Evolutionary conservation across 2,113 vertebrate species (phyloP), one percentile per base, ranked within the genome.

Genomic region (Zosterops lateralis): DNA sequence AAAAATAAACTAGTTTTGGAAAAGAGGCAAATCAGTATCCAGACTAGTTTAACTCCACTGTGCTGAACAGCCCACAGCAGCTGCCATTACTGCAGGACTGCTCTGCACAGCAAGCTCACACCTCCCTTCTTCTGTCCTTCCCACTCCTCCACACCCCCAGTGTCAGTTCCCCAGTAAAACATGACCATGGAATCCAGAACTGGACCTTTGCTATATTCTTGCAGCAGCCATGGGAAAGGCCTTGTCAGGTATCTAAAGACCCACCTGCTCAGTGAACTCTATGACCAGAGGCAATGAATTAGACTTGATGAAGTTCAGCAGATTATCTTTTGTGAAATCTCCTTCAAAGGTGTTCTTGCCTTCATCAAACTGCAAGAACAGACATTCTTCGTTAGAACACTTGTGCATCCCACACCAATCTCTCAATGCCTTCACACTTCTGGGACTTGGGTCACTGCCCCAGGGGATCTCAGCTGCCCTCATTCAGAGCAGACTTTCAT

Each of bases 241-340:
- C 56, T 47, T 31, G 31, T 17, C 56, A 32, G 3, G 8, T 4
- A 17, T 1, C n/a, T 28, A 7, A 57, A 47, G 8, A 36, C 82
- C 62, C 96, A 99, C 99, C 99, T 99, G 99, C 88, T 99, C 99
- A 0, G 99, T 99, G 97, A 99, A 99, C 97, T 99, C 99, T 5
- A 99, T 99, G 96, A 99, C 99, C 93, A 99, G 97, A 34, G 99
- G 99, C 80, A 99, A 97, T 78, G 99, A 98, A 96, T 99, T 99
- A 89, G 98, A 94, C 96, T 98, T 99, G 97, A 99, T 97, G 93
- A 99, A 99, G 87, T 96, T 97, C 94, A 99, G 79, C 36, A 99
- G 95, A 9, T 97, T 98, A 20, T 99, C 99, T 93, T 99, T 99
- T 66, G 96, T 99, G 87, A 99, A 19, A 54, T 99, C 99, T 18